These are phyloP conservation scores for Gallinago solitaria DNA, from an alignment of 2,797 vertebrate genomes.

Conservation along the genomic window DNA sequence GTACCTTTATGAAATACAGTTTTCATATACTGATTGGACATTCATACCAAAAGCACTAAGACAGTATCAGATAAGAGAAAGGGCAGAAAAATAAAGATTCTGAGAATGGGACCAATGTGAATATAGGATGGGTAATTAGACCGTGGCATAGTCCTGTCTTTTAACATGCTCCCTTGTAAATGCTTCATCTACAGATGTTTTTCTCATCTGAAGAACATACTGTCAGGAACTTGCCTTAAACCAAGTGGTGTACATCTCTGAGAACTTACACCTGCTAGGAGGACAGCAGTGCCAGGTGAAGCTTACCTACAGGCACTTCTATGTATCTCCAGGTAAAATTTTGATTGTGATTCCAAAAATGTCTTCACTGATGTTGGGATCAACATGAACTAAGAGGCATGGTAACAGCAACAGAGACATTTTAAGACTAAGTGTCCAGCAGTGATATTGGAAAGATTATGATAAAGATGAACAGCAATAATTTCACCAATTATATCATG, in stretches of 20 bases:
- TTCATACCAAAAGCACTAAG: slow-evolving; percentile 53
- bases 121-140: not conserved
- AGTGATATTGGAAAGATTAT: not conserved
- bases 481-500: not conserved
- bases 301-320: not conserved
- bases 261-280: not conserved
- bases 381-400: slow-evolving; percentile 10
- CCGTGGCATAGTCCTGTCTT: not conserved
- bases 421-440: not conserved
- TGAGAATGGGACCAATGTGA: slow-evolving; percentile 35
- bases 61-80: slow-evolving; percentile 69
- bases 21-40: slow-evolving; percentile 62
- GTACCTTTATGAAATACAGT: slow-evolving; percentile 50
- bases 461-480: not conserved
- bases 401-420: slow-evolving; percentile 24
- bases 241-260: not conserved
- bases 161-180: not conserved
- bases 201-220: not conserved
- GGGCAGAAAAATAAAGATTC: slow-evolving; percentile 62
- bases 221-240: not conserved
- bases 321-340: not conserved
- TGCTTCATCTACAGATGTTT: not conserved
- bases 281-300: not conserved
- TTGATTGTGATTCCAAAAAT: not conserved
- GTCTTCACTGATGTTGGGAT: not conserved